phyloP scores from a whole-genome alignment of 2,888 invertebrate genomes.

The Aphidoletes aphidimyza region DNA sequence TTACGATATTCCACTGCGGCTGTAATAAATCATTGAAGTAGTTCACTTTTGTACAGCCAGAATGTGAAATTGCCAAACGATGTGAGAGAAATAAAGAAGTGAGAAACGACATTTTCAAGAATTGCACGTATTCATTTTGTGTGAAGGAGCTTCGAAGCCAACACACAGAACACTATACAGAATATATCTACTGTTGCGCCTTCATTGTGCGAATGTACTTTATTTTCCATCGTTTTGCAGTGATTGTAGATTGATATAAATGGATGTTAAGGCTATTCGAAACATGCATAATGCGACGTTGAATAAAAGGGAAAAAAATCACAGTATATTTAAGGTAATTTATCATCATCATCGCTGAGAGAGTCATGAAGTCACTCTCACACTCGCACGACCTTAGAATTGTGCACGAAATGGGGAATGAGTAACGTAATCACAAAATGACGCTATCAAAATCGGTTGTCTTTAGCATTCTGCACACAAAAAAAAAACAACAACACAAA shows the following conservation, averaged over 20 bases:
- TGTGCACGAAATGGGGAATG: too few relatives aligned
- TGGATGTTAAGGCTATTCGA: conserved; percentile 29
- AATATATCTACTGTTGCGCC: too few relatives aligned
- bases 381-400: neutral
- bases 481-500: too few relatives aligned
- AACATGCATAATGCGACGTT: conserved; percentile 24
- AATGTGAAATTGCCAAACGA: too few relatives aligned
- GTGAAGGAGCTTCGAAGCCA: too few relatives aligned
- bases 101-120: neutral
- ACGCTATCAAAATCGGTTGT: too few relatives aligned
- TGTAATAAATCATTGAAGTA: conserved; percentile 34
- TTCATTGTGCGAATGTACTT: too few relatives aligned
- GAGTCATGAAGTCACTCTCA: conserved; percentile 17
- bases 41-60: neutral
- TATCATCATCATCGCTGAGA: conserved; percentile 45
- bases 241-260: conserved; percentile 45
- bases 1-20: neutral
- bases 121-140: conserved; percentile 4
- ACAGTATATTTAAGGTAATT: conserved; percentile 30
- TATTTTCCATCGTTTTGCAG: neutral
- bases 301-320: too few relatives aligned
- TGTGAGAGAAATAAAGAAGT: neutral
- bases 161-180: too few relatives aligned
- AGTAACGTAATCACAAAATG: too few relatives aligned
- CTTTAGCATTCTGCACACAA: too few relatives aligned